Evolutionary conservation across 2,888 invertebrate genomes (phyloP), one percentile per base, ranked within the genome.

Genomic region (Dryocosmus kuriphilus): DNA sequence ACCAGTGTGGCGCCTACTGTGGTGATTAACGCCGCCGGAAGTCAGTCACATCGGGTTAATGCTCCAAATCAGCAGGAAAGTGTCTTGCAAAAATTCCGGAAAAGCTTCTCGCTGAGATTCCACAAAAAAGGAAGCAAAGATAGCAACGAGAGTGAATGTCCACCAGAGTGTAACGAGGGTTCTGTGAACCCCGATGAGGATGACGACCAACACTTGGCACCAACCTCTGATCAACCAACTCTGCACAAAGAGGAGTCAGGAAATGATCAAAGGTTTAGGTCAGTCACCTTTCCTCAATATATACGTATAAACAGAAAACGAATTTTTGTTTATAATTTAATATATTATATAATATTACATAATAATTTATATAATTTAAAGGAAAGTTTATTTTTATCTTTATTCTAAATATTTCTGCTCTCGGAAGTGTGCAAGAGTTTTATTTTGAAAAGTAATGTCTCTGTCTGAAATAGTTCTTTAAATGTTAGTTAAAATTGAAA

Each of bases 71-170:
- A 88, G 67, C 89, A 89, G 81, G 94, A 94, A 86, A 94, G 95
- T 88, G 95, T 95, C 57, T 90, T 95, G 82, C 94, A 95, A 86
- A 95, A 95, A 91, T 95, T 95, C 90, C 93, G 95, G 79, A 95
- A 95, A 88, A 95, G 94, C 80, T 94, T 95, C 88, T 94, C 95
- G 38, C 88, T 94, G 79, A 93, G 93, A 84, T 94, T 94, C 88
- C 93, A 94, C 85, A 93, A 93, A 87, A 93, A 92, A 86, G 92
- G 92, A 63, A 93, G 92, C 86, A 92, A 92, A 84, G 92, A 93
- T 79, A 92, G 92, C 80, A 90, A 89, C 84, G 92, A 92, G 77
- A 87, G 91, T 76, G 91, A 92, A 79, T 91, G 92, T 55, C 87
- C 88, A 73, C 86, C 87, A 41, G 91, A 92, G 81, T 92, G 92